These are phyloP conservation scores for Puma concolor DNA, from an alignment of 2,113 vertebrate species.

Conservation along the genomic window DNA sequence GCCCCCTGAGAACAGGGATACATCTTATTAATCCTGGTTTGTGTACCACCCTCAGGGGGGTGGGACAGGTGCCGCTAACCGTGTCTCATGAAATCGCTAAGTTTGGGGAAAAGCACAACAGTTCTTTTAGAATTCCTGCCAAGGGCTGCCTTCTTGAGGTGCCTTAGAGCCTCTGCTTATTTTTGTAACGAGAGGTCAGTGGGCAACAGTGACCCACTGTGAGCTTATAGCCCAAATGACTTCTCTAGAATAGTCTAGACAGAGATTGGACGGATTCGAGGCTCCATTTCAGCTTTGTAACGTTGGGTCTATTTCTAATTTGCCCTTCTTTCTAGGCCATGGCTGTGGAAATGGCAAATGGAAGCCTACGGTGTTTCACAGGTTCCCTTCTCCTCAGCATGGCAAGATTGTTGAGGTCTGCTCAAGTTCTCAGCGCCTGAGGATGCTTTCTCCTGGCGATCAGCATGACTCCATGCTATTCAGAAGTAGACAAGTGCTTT, in stretches of 20 bases:
- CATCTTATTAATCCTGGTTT: neutral
- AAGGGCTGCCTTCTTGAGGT: neutral
- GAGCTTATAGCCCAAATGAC: neutral
- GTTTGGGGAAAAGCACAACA: neutral
- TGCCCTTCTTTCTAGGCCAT: neutral
- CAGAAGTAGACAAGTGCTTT: neutral
- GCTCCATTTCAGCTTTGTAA: neutral
- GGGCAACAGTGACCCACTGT: neutral
- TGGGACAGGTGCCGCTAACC: neutral
- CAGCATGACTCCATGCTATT: neutral
- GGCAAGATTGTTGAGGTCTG: neutral
- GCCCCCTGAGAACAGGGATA: neutral
- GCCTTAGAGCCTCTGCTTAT: neutral
- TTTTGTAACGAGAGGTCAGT: neutral
- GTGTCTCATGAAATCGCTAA: neutral
- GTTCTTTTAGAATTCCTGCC: neutral
- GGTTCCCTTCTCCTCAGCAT: neutral
- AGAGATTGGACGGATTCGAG: neutral
- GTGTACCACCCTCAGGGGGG: neutral
- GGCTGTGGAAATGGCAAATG: neutral
- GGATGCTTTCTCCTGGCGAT: neutral
- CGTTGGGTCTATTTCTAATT: neutral
- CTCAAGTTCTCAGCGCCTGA: neutral
- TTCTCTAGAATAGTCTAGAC: neutral
- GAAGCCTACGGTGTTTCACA: neutral